Conservation (phyloP, 2,113 vertebrate species). For the Micromys minutus region DNA sequence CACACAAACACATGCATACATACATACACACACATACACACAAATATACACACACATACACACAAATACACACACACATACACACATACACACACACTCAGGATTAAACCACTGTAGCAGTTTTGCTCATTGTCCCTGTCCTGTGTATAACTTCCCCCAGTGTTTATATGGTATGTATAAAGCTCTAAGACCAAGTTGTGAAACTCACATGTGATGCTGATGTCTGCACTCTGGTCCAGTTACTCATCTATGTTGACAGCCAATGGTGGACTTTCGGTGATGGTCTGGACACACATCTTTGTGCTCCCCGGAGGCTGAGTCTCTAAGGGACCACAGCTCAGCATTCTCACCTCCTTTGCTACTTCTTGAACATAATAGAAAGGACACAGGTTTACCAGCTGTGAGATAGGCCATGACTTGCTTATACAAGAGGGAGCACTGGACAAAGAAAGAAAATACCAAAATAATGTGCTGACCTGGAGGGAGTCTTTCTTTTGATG, state of each 20-base stretch:
- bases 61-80: too few species aligned
- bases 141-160: accelerated
- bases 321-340: background rate
- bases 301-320: background rate
- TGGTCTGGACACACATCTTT: background rate
- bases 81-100: too few species aligned
- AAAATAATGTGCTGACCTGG: background rate
- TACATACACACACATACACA: too few species aligned
- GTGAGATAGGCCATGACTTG: background rate
- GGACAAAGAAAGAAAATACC: background rate
- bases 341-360: background rate
- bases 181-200: background rate
- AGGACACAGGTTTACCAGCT: background rate
- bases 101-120: background rate
- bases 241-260: background rate
- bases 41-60: too few species aligned
- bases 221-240: background rate
- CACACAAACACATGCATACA: too few species aligned
- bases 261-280: background rate
- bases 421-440: background rate
- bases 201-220: accelerated
- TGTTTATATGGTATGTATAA: accelerated
- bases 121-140: background rate
- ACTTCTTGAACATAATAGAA: background rate
- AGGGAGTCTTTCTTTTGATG: background rate